These are phyloP conservation scores for Epizoanthus stellaris DNA, from an alignment of 92 coral and sea anemone species.

Conservation along the genomic window DNA sequence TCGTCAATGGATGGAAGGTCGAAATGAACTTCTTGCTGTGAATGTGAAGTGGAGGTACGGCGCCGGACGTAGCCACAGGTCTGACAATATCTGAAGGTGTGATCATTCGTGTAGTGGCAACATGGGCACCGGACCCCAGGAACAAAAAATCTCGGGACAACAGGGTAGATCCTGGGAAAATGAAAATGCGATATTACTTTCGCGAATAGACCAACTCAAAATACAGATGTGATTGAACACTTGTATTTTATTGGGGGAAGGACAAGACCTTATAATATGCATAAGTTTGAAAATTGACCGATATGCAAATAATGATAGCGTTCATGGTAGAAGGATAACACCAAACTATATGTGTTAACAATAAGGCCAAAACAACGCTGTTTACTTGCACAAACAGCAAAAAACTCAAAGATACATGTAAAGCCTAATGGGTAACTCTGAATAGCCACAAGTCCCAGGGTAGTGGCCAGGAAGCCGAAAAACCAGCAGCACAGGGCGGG, in stretches of 20 bases:
- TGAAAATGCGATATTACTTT: not conserved
- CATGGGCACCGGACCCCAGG: constrained; percentile 33
- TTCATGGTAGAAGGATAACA: not conserved
- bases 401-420: too few relatives aligned
- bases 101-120: constrained; percentile 36
- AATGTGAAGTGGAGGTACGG: too few relatives aligned
- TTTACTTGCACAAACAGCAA: too few relatives aligned
- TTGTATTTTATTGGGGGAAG: too few relatives aligned
- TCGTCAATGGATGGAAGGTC: constrained; percentile 32
- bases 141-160: constrained; percentile 12
- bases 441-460: constrained; percentile 36
- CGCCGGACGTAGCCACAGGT: too few relatives aligned
- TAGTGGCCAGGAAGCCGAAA: constrained; percentile 43
- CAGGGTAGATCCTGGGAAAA: constrained; percentile 34
- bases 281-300: not conserved
- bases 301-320: not conserved
- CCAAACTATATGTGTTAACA: too few relatives aligned
- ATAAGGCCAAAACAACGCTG: not conserved
- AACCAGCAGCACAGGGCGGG: constrained; percentile 24
- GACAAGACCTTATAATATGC: too few relatives aligned
- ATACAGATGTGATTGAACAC: too few relatives aligned
- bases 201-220: not conserved
- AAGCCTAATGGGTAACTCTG: too few relatives aligned
- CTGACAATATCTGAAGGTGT: too few relatives aligned
- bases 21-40: constrained; percentile 14